Evolutionary conservation across 2,113 vertebrate genomes (phyloP).

Genomic region (Rhodinocichla rosea): DNA sequence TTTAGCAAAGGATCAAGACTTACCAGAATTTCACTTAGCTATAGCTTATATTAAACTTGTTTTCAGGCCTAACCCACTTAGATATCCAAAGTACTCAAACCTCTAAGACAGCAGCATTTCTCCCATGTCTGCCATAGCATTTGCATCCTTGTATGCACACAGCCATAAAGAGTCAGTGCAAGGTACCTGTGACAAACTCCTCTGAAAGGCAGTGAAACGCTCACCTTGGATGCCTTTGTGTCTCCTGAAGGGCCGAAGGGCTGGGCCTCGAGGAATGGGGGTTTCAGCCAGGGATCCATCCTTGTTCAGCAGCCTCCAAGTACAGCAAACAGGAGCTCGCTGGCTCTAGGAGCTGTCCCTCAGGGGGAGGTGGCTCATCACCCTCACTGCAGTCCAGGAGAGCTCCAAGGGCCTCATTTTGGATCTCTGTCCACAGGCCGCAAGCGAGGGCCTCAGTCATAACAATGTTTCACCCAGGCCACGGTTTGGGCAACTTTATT

Average conservation of each 20-base stretch:
- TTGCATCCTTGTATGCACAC: no score
- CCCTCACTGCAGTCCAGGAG: background rate
- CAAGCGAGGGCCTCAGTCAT: accelerated
- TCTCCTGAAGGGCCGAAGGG: background rate
- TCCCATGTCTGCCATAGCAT: background rate
- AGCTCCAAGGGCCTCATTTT: background rate
- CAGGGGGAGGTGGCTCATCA: background rate
- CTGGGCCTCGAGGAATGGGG: background rate
- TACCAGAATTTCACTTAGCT: background rate
- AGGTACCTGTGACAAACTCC: background rate
- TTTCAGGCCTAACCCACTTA: background rate
- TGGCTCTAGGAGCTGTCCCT: background rate
- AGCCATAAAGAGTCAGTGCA: background rate
- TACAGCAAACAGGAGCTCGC: accelerated
- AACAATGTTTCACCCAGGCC: background rate
- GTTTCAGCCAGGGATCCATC: accelerated
- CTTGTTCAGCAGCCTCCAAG: accelerated
- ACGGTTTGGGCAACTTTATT: background rate
- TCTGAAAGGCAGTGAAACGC: background rate
- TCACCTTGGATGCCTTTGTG: background rate
- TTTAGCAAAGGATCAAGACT: background rate
- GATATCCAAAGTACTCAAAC: background rate
- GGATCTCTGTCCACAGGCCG: accelerated
- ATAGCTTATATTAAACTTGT: background rate
- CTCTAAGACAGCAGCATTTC: background rate